Conservation (phyloP, 2,888 invertebrate genomes). For the Sinohyriopsis cumingii region DNA sequence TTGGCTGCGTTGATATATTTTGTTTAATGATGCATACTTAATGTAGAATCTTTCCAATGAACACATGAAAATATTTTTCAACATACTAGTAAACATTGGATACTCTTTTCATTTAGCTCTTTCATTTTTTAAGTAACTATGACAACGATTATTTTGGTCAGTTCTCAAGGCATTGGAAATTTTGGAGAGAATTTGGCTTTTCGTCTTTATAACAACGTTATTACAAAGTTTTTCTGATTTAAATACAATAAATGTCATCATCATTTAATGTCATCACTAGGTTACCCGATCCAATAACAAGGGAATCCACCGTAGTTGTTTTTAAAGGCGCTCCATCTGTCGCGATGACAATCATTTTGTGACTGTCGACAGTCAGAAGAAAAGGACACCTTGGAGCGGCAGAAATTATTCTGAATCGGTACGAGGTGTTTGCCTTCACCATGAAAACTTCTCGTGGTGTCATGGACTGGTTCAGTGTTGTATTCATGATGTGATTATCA, state of each 20-base stretch:
- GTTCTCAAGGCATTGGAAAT: too few relatives aligned
- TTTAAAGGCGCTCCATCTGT: constrained; percentile 45
- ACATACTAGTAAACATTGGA: too few relatives aligned
- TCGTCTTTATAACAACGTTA: not conserved
- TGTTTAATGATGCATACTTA: too few relatives aligned
- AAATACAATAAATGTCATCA: not conserved
- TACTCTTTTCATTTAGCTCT: too few relatives aligned
- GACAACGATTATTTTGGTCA: too few relatives aligned
- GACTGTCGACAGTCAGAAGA: constrained; percentile 44
- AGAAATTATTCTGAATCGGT: constrained; percentile 51
- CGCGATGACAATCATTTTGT: constrained; percentile 42
- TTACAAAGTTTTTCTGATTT: not conserved
- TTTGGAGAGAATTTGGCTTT: not conserved
- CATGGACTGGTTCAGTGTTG: constrained; percentile 15
- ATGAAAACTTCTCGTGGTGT: constrained; percentile 48
- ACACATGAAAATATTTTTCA: too few relatives aligned
- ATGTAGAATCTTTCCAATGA: too few relatives aligned
- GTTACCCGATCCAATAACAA: constrained; percentile 40
- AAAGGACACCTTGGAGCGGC: constrained; percentile 42
- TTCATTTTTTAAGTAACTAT: too few relatives aligned
- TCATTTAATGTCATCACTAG: not conserved
- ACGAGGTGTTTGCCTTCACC: constrained; percentile 34
- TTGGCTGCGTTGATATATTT: too few relatives aligned
- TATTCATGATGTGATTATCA: constrained; percentile 13
- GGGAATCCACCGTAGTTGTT: constrained; percentile 30